These are phyloP conservation scores for Drosophila bunnanda DNA, from an alignment of 2,888 invertebrate species.

Conservation along the genomic window DNA sequence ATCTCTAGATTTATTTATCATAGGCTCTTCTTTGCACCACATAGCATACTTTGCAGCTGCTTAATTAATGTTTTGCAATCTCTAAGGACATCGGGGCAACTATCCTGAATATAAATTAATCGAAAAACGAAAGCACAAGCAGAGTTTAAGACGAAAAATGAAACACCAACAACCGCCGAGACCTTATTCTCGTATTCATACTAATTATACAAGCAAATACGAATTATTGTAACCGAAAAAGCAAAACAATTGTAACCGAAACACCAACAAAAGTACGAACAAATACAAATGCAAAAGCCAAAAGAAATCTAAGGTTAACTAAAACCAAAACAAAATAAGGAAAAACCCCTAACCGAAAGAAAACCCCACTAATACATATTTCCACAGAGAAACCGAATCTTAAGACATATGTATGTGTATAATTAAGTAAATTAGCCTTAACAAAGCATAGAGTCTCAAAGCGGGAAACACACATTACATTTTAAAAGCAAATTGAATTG, in stretches of 20 bases:
- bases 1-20: neutral
- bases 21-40: neutral
- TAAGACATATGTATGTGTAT: slow-evolving; percentile 1
- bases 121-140: slow-evolving; percentile 33
- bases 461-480: neutral
- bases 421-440: slow-evolving; percentile 9
- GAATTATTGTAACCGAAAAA: slow-evolving; percentile 35
- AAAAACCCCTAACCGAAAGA: neutral
- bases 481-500: slow-evolving; percentile 2
- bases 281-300: neutral
- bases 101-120: slow-evolving; percentile 6
- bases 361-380: neutral
- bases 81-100: neutral
- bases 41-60: neutral
- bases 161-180: slow-evolving; percentile 46
- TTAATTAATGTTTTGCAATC: slow-evolving; percentile 9
- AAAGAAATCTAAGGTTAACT: slow-evolving; percentile 4
- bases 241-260: slow-evolving; percentile 42
- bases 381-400: slow-evolving; percentile 16
- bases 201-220: slow-evolving; percentile 29
- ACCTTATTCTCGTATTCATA: slow-evolving; percentile 38
- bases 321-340: slow-evolving; percentile 20
- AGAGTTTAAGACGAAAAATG: slow-evolving; percentile 32
- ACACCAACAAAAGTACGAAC: slow-evolving; percentile 32
- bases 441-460: slow-evolving; percentile 5